Evolutionary conservation across 30 jellyfish, hydroid and myxozoan species (phyloP), one percentile per base, ranked within the genome.

Genomic region (Turritopsis rubra): DNA sequence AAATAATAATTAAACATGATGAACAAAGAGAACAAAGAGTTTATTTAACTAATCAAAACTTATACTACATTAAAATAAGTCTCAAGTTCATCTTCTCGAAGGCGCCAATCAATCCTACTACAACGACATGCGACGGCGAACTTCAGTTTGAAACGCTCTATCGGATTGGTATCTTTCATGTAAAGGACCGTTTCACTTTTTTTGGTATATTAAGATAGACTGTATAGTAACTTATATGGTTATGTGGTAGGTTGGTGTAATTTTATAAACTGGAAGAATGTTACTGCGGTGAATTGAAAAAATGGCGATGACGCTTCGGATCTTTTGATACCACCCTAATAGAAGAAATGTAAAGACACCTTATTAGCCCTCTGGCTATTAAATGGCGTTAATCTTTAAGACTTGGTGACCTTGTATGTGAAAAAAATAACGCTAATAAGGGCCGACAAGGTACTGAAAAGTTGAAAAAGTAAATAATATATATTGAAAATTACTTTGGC

Each of bases 201-300:
- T 41, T n/a, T n/a, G n/a, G n/a, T n/a, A n/a, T n/a, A n/a, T n/a
- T n/a, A n/a, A n/a, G n/a, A n/a, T n/a, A n/a, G n/a, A n/a, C n/a
- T n/a, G n/a, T n/a, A n/a, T n/a, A n/a, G n/a, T n/a, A n/a, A n/a
- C n/a, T n/a, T n/a, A n/a, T n/a, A n/a, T n/a, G n/a, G n/a, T n/a
- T n/a, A n/a, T n/a, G n/a, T n/a, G n/a, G n/a, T n/a, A n/a, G n/a
- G n/a, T n/a, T n/a, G n/a, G n/a, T n/a, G n/a, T n/a, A n/a, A n/a
- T 41, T 41, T 41, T 41, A 41, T 41, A 13, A 41, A 41, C 60
- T 5, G 13, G 60, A 41, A 41, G 60, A 13, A 9, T 68, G 9
- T 27, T 18, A 77, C 85, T 60, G 53, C 28, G 85, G 85, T 21
- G 85, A 77, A 24, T 77, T 77, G 5, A 77, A 77, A 20, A 29